Percentiles rank a stretch among this genome's conserved stretches.
Evolutionary conservation across 2,888 invertebrate genomes (phyloP).

Genomic region (Andrena marginata): DNA sequence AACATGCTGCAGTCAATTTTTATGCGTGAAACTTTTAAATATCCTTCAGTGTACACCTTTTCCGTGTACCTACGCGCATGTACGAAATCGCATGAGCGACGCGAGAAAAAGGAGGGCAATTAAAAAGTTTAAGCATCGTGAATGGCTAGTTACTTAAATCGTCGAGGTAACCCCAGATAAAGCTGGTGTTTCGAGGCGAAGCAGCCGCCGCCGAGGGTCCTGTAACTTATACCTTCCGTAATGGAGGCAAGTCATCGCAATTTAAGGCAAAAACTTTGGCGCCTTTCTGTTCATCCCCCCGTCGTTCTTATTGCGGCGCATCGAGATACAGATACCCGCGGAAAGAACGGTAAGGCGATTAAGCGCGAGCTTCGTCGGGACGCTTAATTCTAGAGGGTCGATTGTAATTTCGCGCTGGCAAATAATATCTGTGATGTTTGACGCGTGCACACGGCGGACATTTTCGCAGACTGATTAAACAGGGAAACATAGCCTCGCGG

Average conservation of each 20-base stretch:
- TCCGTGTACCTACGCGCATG: not conserved
- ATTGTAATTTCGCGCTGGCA: constrained; percentile 32
- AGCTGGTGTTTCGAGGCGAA: constrained; percentile 26
- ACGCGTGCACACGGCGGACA: constrained; percentile 1
- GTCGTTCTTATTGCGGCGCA: constrained; percentile 12
- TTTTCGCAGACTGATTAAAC: constrained; percentile 9
- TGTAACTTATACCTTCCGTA: constrained; percentile 65
- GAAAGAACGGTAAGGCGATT: constrained; percentile 49
- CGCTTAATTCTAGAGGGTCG: constrained; percentile 19
- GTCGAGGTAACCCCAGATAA: constrained; percentile 52
- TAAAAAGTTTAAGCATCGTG: constrained; percentile 75
- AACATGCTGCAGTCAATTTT: not conserved
- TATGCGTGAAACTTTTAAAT: not conserved
- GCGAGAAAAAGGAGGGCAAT: constrained; percentile 65
- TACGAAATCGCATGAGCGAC: not conserved
- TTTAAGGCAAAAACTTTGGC: constrained; percentile 63
- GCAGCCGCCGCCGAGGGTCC: constrained; percentile 35
- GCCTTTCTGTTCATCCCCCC: constrained; percentile 22
- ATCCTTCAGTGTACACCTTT: not conserved
- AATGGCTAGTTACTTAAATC: constrained; percentile 61
- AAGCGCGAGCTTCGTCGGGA: constrained; percentile 37
- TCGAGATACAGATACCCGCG: constrained; percentile 16
- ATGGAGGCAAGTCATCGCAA: constrained; percentile 65
- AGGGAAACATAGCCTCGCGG: not conserved
- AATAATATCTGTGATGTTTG: constrained; percentile 3